Evolutionary conservation across 2,797 vertebrate genomes (phyloP), one percentile per base, ranked within the genome.

Genomic region (Pelochelys cantorii): DNA sequence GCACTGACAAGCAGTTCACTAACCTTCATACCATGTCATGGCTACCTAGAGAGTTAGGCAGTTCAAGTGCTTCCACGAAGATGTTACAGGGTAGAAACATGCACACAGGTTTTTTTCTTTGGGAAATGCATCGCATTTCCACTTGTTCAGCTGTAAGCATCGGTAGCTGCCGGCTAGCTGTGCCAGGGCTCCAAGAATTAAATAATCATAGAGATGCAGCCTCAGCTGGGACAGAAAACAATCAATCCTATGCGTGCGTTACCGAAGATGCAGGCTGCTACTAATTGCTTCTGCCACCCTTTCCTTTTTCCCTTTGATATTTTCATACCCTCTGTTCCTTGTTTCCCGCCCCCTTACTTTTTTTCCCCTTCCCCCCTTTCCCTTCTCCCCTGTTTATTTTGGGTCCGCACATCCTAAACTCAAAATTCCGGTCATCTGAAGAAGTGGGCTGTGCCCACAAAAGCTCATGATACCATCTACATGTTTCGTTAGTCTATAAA

Each of bases 181-280:
- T 59, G 93, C 93, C 81, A 78, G 62, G 87, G 82, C 86, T 91
- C 71, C 0, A 59, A 82, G n/a, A 42, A 89, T 86, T 17, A 92
- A 83, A 83, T 62, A 59, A 86, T 88, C 54, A 37, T 0, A 0
- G 88, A 95, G 79, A 79, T 90, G 57, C 87, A 54, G 7, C 79
- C 91, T 90, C 88, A 83, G 29, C 90, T 87, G 88, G 90, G 92
- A 83, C 86, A 88, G 86, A 84, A 93, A 56, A 65, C 78, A 81
- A 83, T 42, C 83, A 57, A 8, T 52, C 82, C 55, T 48, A 83
- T 75, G 52, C 34, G 14, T 29, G 52, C 34, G 14, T 29, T 79
- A 23, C 9, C 52, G 86, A 52, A 89, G 89, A 79, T 79, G 34
- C n/a, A n/a, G 85, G 88, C 93, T 94, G 89, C 86, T 48, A 18